Conservation (phyloP, 2,113 vertebrate genomes). For the Dasypus novemcinctus region DNA sequence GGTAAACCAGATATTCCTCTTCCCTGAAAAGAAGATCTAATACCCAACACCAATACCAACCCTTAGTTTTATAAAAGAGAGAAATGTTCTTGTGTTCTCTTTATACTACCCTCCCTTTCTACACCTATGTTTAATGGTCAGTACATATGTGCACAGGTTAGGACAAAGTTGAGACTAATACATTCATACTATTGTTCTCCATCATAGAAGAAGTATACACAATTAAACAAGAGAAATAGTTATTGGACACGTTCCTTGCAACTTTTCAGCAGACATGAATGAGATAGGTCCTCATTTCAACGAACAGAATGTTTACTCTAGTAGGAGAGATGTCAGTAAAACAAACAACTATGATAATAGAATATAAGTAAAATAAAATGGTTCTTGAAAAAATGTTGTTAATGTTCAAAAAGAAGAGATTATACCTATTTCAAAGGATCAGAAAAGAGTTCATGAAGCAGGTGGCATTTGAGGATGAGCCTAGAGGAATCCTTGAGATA, state of each 20-base stretch:
- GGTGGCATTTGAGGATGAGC: neutral
- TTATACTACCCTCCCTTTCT: neutral
- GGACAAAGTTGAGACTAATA: neutral
- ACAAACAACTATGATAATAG: neutral
- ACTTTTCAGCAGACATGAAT: neutral
- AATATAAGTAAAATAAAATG: neutral
- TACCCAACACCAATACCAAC: neutral
- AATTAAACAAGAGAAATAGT: neutral
- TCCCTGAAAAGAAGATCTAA: neutral
- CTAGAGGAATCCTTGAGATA: neutral
- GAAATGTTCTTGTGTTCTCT: neutral
- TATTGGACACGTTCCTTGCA: neutral
- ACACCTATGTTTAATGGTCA: neutral
- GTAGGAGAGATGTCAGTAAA: neutral
- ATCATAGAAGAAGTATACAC: neutral
- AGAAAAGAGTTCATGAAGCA: neutral
- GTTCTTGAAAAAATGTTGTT: neutral
- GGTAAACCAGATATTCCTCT: neutral
- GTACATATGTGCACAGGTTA: neutral
- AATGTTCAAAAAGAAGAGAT: neutral
- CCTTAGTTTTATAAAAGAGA: neutral
- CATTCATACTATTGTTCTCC: neutral
- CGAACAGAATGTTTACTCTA: neutral
- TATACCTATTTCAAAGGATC: neutral
- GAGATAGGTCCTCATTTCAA: neutral